Percentiles rank a stretch among this genome's conserved stretches.
These are phyloP conservation scores for Diploptera punctata DNA, from an alignment of 2,888 invertebrate genomes.

Conservation along the genomic window DNA sequence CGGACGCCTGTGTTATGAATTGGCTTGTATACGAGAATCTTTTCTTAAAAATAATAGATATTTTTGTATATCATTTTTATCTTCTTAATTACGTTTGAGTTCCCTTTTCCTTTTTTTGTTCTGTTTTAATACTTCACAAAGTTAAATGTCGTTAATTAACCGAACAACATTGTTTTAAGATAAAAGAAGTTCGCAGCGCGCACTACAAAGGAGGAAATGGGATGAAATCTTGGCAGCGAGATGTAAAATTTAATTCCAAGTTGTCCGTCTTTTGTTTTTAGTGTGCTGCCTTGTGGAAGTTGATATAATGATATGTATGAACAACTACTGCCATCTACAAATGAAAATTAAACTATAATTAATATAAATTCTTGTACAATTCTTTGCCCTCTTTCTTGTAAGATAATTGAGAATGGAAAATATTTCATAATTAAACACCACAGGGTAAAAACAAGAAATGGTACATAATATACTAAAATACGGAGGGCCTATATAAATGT, in stretches of 20 bases:
- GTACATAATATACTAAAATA: too few relatives aligned
- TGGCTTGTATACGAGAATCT: too few relatives aligned
- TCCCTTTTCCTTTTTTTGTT: neutral
- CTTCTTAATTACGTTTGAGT: neutral
- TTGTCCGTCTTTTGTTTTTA: slow-evolving; percentile 54
- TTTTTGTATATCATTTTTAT: neutral
- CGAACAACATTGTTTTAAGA: slow-evolving; percentile 29
- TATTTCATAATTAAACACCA: too few relatives aligned
- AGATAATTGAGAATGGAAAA: too few relatives aligned
- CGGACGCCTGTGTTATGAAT: too few relatives aligned
- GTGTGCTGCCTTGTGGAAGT: slow-evolving; percentile 51
- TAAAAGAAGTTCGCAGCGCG: slow-evolving; percentile 19
- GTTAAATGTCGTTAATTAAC: slow-evolving; percentile 33
- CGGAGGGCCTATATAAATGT: too few relatives aligned
- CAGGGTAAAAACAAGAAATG: too few relatives aligned
- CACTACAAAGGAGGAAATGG: slow-evolving; percentile 25
- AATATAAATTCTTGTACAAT: neutral
- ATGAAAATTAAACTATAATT: slow-evolving; percentile 14
- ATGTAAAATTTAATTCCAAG: slow-evolving; percentile 31
- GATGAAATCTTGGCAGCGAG: slow-evolving; percentile 27
- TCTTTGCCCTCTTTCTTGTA: too few relatives aligned
- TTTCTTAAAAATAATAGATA: too few relatives aligned
- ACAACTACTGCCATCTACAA: too few relatives aligned
- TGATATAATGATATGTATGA: neutral
- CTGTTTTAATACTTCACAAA: too few relatives aligned